These are phyloP conservation scores for Polypedilum pembai DNA, from an alignment of 1,140 invertebrate genomes.

Conservation along the genomic window DNA sequence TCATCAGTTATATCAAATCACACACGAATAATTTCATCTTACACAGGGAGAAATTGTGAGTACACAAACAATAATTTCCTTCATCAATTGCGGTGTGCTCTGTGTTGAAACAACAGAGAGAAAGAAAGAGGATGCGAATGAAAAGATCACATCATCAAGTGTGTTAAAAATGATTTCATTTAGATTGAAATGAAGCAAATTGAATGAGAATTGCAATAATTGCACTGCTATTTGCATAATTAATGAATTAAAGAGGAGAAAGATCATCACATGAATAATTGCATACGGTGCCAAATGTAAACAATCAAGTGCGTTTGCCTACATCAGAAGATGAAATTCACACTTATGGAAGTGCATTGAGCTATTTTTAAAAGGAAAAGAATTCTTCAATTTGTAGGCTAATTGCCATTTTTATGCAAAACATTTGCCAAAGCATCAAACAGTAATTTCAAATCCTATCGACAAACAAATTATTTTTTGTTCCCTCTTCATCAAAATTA, in stretches of 20 bases:
- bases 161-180: neutral
- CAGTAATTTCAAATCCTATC: too few species aligned
- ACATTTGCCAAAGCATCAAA: too few species aligned
- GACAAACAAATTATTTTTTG: too few species aligned
- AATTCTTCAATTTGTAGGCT: too few species aligned
- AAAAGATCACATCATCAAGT: conserved; percentile 1
- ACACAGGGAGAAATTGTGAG: neutral
- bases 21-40: neutral
- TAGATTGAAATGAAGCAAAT: neutral
- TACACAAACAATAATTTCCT: conserved; percentile 13
- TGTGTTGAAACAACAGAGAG: neutral
- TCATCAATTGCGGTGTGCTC: neutral
- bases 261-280: conserved; percentile 18
- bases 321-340: neutral
- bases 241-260: neutral
- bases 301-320: conserved; percentile 13
- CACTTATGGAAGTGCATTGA: neutral
- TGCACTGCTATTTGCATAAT: conserved; percentile 10
- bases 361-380: too few species aligned
- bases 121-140: neutral
- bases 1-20: neutral
- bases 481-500: neutral
- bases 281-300: conserved; percentile 25
- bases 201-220: neutral
- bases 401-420: too few species aligned